Evolutionary conservation across 2,797 vertebrate species (phyloP), one percentile per base, ranked within the genome.

Genomic region (Aplochiton taeniatus): DNA sequence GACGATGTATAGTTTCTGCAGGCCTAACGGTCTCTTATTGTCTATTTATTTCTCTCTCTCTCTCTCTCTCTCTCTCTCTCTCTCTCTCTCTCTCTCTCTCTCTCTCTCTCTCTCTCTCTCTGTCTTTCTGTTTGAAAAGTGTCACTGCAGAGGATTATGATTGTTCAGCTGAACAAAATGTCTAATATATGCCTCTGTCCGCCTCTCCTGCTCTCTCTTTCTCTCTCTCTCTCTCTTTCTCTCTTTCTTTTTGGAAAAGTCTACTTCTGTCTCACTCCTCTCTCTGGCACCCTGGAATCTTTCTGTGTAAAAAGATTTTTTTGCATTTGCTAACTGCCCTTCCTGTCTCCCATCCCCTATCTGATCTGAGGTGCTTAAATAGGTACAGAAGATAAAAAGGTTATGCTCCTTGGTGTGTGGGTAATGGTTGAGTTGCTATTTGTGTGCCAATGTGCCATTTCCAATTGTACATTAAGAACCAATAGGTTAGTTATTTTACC

Each of bases 301-400:
- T 75, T 75, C 82, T 83, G 73, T 85, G 72, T 74, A n/a, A n/a
- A n/a, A n/a, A n/a, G n/a, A n/a, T 51, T 65, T 80, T 83, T 87
- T 88, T 89, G 85, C 78, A 77, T 88, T 77, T 86, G 83, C 87
- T 89, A 90, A 91, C 91, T 87, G 84, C 83, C 80, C 89, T 87
- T 90, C 83, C 82, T 87, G 86, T 87, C 85, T 84, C 31, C 6
- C 83, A 86, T 75, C 66, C 75, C 66, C 64, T 73, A 75, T 87
- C 83, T 88, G 86, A 83, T 90, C 80, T 77, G 76, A 74, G 69
- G 76, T 83, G 79, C 77, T 81, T 79, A 84, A 81, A 80, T 85
- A 41, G 81, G 43, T 47, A 60, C 45, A 60, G 47, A 16, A 43
- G 13, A 31, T 31, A 31, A 31, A 58, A 43, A 43, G 31, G 31